Base-by-base conservation (phyloP, 2,888 invertebrate species). In the Rhabditoides inermis region DNA sequence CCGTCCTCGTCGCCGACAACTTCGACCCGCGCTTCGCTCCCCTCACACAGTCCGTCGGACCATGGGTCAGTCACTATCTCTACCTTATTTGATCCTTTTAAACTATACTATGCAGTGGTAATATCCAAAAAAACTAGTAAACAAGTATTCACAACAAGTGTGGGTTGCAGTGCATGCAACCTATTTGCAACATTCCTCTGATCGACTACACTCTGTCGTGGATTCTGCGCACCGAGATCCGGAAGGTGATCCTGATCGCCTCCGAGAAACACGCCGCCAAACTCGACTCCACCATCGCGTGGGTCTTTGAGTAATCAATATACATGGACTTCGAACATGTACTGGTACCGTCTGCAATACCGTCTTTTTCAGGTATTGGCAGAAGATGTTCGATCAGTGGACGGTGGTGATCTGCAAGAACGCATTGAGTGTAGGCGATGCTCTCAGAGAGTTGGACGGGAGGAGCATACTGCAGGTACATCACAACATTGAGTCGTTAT, bases 381-480 rank as follows among this genome's bases (percentile, higher is more conserved):
- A 41, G 22, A 18, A 15, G 7, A 47, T 39, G 10, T 64, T 64
- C 48, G 51, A 40, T 0, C 49, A 56, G 12, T 48, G 62, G n/a
- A 35, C 39, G 1, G 35, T 57, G 22, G 27, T 60, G 30, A 28
- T 37, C 20, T 58, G 60, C 27, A 49, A 42, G 23, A 54, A 55
- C 15, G 56, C 57, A 28, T 51, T 50, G 22, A 69, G 55, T 36
- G 50, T 69, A 22, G 72, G 72, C 5, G 69, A 72, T 47, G 58
- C 64, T 22, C 47, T 72, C 45, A 51, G 72, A 26, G 69, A 70
- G 48, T 42, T 72, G 18, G 61, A 63, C 12, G 56, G 49, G 18
- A 54, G 25, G 58, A 56, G 36, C 49, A 70, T 3, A 48, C 72
- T 26, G 59, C 49, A 18, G 53, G 54, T 55, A 42, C 18, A n/a